Evolutionary conservation across 2,797 vertebrate species (phyloP), one percentile per base, ranked within the genome.

Genomic region (Mustela erminea): DNA sequence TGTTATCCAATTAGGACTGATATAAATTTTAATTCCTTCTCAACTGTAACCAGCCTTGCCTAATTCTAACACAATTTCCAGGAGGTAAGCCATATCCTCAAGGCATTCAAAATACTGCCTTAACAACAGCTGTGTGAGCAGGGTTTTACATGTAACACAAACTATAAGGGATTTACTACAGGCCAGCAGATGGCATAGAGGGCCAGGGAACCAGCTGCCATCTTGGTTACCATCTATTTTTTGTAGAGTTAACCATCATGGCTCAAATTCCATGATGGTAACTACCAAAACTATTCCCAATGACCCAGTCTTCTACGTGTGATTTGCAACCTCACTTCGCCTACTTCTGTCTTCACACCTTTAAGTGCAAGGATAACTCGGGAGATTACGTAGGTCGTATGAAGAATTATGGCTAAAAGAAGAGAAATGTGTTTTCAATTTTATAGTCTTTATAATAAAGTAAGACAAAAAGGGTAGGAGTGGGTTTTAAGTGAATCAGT

Each of bases 341-440:
- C 85, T 27, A 25, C 32, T 74, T 41, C 32, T 2, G 49, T 41
- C 83, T 64, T 94, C 78, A 88, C 11, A 85, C 29, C 12, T 38
- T 77, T 41, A 68, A 35, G 13, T 25, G 7, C n/a, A 35, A 15
- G 10, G 23, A 85, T 9, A 80, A 74, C 38, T 87, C 10, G 43
- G 17, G 35, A 90, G 43, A 78, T n/a, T 84, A 91, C 20, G 62
- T 64, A 83, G n/a, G 38, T 90, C 11, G 9, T 13, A n/a, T 64
- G 60, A 83, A 82, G 77, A 92, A 87, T 89, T n/a, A 35, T 52
- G 78, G 18, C 60, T 56, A 90, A 54, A 52, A 87, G 15, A 90
- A 62, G 52, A 87, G 15, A 83, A 88, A 85, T 46, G 41, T 60
- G 38, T 3, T 85, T 97, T 94, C 52, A 52, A 60, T 80, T 89